These are phyloP conservation scores for Nomada goodeniana DNA, from an alignment of 2,888 invertebrate genomes.

Conservation along the genomic window DNA sequence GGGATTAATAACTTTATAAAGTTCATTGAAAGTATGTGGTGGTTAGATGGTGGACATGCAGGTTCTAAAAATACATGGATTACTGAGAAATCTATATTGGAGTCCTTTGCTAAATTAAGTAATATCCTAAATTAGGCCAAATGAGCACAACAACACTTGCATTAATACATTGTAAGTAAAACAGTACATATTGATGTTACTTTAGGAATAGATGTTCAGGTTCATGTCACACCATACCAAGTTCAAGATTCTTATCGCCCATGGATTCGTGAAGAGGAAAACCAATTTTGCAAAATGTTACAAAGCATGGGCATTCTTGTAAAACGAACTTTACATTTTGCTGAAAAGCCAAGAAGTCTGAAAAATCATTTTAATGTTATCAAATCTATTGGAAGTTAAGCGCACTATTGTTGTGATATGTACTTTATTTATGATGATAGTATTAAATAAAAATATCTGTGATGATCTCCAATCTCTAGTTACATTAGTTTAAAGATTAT, in stretches of 20 bases:
- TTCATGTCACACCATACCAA: slow-evolving; percentile 97
- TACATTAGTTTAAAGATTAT: background rate
- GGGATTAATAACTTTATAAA: slow-evolving; percentile 88
- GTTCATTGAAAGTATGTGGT: slow-evolving; percentile 91
- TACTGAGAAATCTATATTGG: slow-evolving; percentile 90
- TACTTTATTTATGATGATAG: slow-evolving; percentile 9
- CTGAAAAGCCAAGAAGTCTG: slow-evolving; percentile 86
- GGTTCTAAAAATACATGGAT: slow-evolving; percentile 96
- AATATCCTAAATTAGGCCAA: slow-evolving; percentile 65
- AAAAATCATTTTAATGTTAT: slow-evolving; percentile 92
- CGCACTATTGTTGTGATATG: slow-evolving; percentile 66
- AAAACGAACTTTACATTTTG: slow-evolving; percentile 88
- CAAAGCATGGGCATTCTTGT: slow-evolving; percentile 89
- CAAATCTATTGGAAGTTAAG: slow-evolving; percentile 85
- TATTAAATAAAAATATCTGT: slow-evolving; percentile 13
- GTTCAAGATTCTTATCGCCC: slow-evolving; percentile 91
- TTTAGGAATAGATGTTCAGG: slow-evolving; percentile 89
- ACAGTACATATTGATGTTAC: background rate
- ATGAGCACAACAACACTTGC: background rate
- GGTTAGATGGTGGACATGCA: slow-evolving; percentile 97
- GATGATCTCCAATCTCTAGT: background rate
- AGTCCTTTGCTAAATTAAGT: slow-evolving; percentile 90
- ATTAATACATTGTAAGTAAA: background rate
- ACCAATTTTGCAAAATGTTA: slow-evolving; percentile 89
- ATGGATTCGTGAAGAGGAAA: slow-evolving; percentile 94